Conservation (phyloP, 35 echinoderm and acorn worm genomes). For the Ophioderma brevispina region DNA sequence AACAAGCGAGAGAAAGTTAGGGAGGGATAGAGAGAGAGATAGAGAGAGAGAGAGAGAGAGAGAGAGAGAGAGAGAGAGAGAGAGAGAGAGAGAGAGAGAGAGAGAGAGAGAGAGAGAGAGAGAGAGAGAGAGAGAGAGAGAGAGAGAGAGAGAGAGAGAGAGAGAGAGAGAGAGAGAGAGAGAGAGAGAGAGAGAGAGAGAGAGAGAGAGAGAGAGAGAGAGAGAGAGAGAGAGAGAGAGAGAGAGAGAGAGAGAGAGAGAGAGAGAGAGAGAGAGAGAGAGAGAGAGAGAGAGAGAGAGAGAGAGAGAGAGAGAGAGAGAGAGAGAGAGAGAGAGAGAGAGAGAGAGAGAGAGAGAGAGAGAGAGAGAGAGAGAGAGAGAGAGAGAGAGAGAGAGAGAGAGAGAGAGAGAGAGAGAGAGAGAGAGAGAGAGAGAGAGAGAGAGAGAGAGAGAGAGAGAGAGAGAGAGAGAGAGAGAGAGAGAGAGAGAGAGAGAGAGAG, state of each 20-base stretch:
- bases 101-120: constrained; percentile 22
- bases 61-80: background rate
- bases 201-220: background rate
- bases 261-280: background rate
- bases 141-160: background rate
- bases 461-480: background rate
- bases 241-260: background rate
- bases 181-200: background rate
- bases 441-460: background rate
- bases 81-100: background rate
- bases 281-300: background rate
- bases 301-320: background rate
- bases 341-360: background rate
- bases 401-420: background rate
- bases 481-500: background rate
- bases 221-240: background rate
- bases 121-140: constrained; percentile 43
- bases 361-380: background rate
- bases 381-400: background rate
- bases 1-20: too few relatives aligned
- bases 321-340: background rate
- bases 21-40: background rate
- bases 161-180: background rate
- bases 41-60: background rate
- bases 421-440: background rate